Base-by-base conservation (phyloP, 2,888 invertebrate genomes). In the Plusia festucae region DNA sequence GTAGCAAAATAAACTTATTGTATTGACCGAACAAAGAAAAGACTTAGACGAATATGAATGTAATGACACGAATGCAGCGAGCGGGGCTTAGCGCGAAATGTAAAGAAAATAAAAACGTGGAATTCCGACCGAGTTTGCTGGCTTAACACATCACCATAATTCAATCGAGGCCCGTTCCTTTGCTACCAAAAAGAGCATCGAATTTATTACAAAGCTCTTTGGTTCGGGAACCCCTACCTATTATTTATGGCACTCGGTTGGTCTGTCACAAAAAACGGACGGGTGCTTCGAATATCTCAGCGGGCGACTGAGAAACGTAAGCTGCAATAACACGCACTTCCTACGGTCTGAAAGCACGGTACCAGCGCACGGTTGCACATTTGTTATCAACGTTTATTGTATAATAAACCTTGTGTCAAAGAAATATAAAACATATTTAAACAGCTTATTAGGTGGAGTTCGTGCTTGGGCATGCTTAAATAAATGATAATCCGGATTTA, bases 321-420 rank as follows among this genome's bases (percentile, higher is more conserved):
- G 94, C 94, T 95, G 95, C 93, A 94, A 94, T 90, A 95, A 94
- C 94, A 95, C 90, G 91, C 92, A 93, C 93, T 95, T 95, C 94
- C 95, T 94, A 86, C 82, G 82, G 65, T 72, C 73, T 87, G 86
- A 87, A 87, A 88, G 89, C 85, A 89, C 86, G 84, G 85, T 83
- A 84, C 82, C 80, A 81, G 73, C 78, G 77, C 76, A 81, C 79
- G 75, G 83, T 88, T 86, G 85, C 85, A 88, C 87, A 88, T 89
- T 85, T 85, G 79, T 82, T 83, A 79, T 65, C 65, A 51, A 69
- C 73, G 73, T 79, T 68, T 77, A 84, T 76, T 82, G 78, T 78
- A 89, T 83, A 86, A 78, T 88, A 85, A 85, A 85, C 89, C 87
- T 86, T 91, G 84, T 81, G 76, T 65, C 84, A 62, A 71, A 68